Base-by-base conservation (phyloP, 2,113 vertebrate genomes). In the Canis aureus region DNA sequence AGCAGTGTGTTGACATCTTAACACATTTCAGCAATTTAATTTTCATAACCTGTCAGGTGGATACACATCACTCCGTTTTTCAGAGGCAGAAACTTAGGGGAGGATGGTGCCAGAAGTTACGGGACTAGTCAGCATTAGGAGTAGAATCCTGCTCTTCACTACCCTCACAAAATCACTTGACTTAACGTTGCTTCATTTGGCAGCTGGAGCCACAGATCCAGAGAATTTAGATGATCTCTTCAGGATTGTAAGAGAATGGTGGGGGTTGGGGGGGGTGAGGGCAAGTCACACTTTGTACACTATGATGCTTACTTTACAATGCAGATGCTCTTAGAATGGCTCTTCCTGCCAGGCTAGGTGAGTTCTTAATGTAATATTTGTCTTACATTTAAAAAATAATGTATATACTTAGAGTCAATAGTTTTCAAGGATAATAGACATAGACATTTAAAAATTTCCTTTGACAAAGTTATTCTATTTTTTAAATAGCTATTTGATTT, bases 401-500 rank as follows among this genome's bases (percentile, higher is more conserved):
- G 83, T 83, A n/a, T 76, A 27, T 84, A 83, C 23, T 23, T 97
- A 71, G 43, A 91, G n/a, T 74, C 87, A 15, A 10, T 94, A 80
- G 32, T 43, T 35, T 91, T 89, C 94, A 95, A 97, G 92, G 86
- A 81, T 78, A 93, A 97, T 91, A 82, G 43, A 89, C 84, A 43
- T 60, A 93, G 57, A 64, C 6, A 11, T 25, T 97, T 97, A 62
- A 91, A 66, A 0, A 12, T 60, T 97, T 81, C 3, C 79, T 80
- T 67, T 92, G 13, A 69, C 29, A 82, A 57, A 96, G 69, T 83
- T 94, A 73, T 19, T 83, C 51, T 60, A 3, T 57, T 51, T 96
- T 84, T 84, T 80, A 93, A 88, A 95, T 91, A 96, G 43, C 60
- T 80, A 11, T 94, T 92, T 53, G 15, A 94, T 94, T 97, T 97